Percentiles rank a stretch among this genome's conserved stretches.
phyloP scores from a whole-genome alignment of 2,113 vertebrate genomes.

The Notothenia rossii region DNA sequence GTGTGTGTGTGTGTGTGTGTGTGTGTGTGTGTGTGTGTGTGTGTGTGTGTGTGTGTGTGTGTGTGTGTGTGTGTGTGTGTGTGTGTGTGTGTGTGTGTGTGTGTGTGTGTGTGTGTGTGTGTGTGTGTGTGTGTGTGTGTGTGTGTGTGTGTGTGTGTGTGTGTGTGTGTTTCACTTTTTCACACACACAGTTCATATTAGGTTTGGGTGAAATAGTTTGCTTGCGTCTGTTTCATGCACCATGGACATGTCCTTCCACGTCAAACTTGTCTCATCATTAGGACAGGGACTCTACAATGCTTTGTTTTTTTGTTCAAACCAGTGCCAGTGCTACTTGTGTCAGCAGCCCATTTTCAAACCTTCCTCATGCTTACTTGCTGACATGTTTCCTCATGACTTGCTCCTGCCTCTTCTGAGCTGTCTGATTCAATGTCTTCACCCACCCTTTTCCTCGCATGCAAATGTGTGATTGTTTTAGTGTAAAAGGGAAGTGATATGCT shows the following conservation, averaged over 20 bases:
- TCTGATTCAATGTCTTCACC: slow-evolving; percentile 50
- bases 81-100: slow-evolving; percentile 20
- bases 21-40: slow-evolving; percentile 21
- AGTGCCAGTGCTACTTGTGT: slow-evolving; percentile 35
- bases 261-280: slow-evolving; percentile 46
- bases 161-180: slow-evolving; percentile 17
- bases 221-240: slow-evolving; percentile 18
- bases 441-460: slow-evolving; percentile 42
- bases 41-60: slow-evolving; percentile 4
- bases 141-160: background rate
- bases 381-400: slow-evolving; percentile 55
- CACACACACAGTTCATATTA: slow-evolving; percentile 19
- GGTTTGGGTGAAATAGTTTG: slow-evolving; percentile 15
- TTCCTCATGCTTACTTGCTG: slow-evolving; percentile 44
- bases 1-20: slow-evolving; percentile 24
- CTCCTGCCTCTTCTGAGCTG: slow-evolving; percentile 35
- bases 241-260: slow-evolving; percentile 29
- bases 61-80: slow-evolving; percentile 5
- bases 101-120: slow-evolving; percentile 10
- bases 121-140: background rate
- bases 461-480: slow-evolving; percentile 54
- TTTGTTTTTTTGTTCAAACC: slow-evolving; percentile 27
- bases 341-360: slow-evolving; percentile 31
- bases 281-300: slow-evolving; percentile 21
- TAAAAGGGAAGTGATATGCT: slow-evolving; percentile 37